A percentile compares a stretch with the other conserved stretches of the same genome.
Conservation (phyloP, 2,888 invertebrate genomes). For the Mesochorus sp. region DNA sequence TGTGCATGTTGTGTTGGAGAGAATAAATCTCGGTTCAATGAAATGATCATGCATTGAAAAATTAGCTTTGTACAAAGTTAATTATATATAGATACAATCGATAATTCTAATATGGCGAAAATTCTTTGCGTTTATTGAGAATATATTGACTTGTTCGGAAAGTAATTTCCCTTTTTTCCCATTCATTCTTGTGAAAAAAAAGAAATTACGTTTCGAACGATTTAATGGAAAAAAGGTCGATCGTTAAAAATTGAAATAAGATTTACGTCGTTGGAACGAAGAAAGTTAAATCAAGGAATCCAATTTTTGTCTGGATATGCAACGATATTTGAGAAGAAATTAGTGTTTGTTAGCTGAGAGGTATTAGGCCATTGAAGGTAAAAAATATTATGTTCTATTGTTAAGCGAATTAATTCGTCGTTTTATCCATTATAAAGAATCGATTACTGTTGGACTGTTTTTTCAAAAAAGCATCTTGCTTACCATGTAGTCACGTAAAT, state of each 20-base stretch:
- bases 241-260: too few species aligned
- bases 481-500: too few species aligned
- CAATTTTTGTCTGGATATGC: not conserved
- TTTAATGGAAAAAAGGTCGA: too few species aligned
- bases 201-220: too few species aligned
- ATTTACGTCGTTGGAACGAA: too few species aligned
- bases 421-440: not conserved
- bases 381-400: slow-evolving; percentile 9
- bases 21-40: slow-evolving; percentile 20
- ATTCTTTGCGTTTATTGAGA: not conserved
- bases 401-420: not conserved
- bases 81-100: slow-evolving; percentile 46
- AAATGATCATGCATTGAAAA: slow-evolving; percentile 59
- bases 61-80: slow-evolving; percentile 64
- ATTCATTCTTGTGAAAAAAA: too few species aligned
- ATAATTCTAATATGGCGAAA: slow-evolving; percentile 47
- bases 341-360: slow-evolving; percentile 21
- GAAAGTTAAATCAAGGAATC: not conserved
- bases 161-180: not conserved
- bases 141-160: too few species aligned
- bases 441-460: too few species aligned
- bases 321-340: slow-evolving; percentile 26
- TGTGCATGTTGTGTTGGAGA: too few species aligned
- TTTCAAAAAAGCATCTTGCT: too few species aligned
- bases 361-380: slow-evolving; percentile 51